phyloP scores from a whole-genome alignment of 64 coral and sea anemone species.

The Porites australiensis region DNA sequence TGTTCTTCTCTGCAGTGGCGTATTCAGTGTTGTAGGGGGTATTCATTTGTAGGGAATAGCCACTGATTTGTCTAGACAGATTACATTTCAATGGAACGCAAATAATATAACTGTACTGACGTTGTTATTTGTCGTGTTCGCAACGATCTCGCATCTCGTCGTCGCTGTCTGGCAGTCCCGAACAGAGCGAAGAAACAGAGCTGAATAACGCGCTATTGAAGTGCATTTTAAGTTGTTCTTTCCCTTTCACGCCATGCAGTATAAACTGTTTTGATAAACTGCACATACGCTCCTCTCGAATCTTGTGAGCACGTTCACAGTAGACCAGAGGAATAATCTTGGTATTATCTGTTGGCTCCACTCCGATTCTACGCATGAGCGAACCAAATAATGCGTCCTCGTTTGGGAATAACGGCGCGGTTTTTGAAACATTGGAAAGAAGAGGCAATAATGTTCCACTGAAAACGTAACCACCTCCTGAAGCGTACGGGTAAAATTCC shows the following conservation, averaged over 20 bases:
- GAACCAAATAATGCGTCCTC: constrained; percentile 70
- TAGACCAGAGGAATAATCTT: constrained; percentile 56
- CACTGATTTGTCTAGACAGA: no score
- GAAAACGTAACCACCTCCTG: constrained; percentile 69
- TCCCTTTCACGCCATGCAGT: constrained; percentile 42
- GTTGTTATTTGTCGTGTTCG: no score
- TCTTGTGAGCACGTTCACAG: neutral
- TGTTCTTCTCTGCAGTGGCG: no score
- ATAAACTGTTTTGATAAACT: constrained; percentile 60
- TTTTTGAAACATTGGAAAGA: constrained; percentile 47
- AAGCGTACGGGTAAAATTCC: constrained; percentile 36
- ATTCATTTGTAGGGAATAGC: no score
- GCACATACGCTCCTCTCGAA: constrained; percentile 28
- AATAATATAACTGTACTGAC: no score
- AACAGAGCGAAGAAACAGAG: constrained; percentile 37
- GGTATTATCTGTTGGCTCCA: constrained; percentile 28
- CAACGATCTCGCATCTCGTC: neutral
- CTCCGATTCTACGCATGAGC: constrained; percentile 45
- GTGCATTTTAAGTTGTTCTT: constrained; percentile 59
- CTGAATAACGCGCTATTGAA: constrained; percentile 43
- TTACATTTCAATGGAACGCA: no score
- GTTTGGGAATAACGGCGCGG: constrained; percentile 40
- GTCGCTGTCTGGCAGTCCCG: neutral
- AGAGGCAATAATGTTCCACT: constrained; percentile 53
- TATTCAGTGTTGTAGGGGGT: no score